Evolutionary conservation across 1,140 invertebrate species (phyloP).

Genomic region (Phenacoccus solenopsis): DNA sequence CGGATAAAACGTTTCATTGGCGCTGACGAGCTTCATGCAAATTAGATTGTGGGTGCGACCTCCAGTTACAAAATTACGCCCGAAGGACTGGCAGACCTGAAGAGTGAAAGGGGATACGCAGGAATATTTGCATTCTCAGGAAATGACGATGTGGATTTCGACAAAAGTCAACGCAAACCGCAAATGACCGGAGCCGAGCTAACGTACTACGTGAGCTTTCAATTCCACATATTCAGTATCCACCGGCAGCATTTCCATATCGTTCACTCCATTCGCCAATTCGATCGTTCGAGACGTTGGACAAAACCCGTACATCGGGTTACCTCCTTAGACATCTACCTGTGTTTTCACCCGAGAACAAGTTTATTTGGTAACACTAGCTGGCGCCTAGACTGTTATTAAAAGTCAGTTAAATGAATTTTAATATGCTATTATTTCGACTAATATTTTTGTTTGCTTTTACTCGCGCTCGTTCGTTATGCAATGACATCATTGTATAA

Average conservation of each 20-base stretch:
- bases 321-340: too few relatives aligned
- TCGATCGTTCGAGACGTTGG: too few relatives aligned
- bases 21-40: neutral
- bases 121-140: neutral
- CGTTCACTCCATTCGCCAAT: too few relatives aligned
- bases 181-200: neutral
- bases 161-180: neutral
- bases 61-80: neutral
- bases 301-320: too few relatives aligned
- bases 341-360: neutral
- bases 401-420: neutral
- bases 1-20: neutral
- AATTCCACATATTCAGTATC: neutral
- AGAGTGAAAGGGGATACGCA: neutral
- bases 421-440: neutral
- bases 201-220: neutral
- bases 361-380: neutral
- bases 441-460: neutral
- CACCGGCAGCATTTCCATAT: too few relatives aligned
- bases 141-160: neutral
- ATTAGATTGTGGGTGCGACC: constrained; percentile 1
- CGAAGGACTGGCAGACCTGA: neutral
- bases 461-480: neutral
- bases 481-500: constrained; percentile 2
- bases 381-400: neutral